Evolutionary conservation across 2,113 vertebrate genomes (phyloP).

Genomic region (Hassar affinis): DNA sequence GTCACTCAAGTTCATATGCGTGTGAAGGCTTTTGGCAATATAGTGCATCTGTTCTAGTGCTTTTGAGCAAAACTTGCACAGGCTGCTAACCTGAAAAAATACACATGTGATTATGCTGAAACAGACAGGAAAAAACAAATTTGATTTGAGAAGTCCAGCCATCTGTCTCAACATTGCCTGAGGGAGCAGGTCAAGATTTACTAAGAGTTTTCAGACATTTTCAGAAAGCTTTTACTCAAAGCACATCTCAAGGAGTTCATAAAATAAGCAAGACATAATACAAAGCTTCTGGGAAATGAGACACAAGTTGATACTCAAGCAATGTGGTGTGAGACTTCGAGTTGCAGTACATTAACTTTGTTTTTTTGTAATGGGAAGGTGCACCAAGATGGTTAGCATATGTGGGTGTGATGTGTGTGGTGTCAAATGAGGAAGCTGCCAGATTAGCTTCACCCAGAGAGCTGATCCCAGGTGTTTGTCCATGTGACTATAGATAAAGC

Average conservation of each 20-base stretch:
- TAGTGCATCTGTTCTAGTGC: conserved; percentile 7
- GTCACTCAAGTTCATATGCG: too few relatives aligned
- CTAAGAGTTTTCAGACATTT: too few relatives aligned
- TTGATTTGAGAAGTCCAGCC: conserved; percentile 8
- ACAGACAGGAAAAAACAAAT: conserved; percentile 25
- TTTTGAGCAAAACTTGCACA: conserved; percentile 4
- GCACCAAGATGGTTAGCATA: conserved; percentile 17
- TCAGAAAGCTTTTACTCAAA: conserved; percentile 1
- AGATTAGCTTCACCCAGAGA: conserved; percentile 56
- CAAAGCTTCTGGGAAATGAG: conserved; percentile 19
- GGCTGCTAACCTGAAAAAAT: conserved; percentile 4
- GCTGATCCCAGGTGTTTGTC: conserved; percentile 71
- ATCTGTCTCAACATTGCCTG: conserved; percentile 22
- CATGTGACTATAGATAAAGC: conserved; percentile 75
- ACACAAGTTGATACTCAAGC: neutral
- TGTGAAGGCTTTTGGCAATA: too few relatives aligned
- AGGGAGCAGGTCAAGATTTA: neutral
- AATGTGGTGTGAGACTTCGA: neutral
- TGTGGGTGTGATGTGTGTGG: conserved; percentile 11
- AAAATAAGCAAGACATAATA: conserved; percentile 16
- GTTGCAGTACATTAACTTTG: neutral
- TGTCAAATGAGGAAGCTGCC: conserved; percentile 27
- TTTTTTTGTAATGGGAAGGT: neutral
- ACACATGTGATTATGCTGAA: conserved; percentile 20
- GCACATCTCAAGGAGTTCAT: neutral